phyloP scores from a whole-genome alignment of 2,113 vertebrate genomes.

The Forbesichthys agassizii region DNA sequence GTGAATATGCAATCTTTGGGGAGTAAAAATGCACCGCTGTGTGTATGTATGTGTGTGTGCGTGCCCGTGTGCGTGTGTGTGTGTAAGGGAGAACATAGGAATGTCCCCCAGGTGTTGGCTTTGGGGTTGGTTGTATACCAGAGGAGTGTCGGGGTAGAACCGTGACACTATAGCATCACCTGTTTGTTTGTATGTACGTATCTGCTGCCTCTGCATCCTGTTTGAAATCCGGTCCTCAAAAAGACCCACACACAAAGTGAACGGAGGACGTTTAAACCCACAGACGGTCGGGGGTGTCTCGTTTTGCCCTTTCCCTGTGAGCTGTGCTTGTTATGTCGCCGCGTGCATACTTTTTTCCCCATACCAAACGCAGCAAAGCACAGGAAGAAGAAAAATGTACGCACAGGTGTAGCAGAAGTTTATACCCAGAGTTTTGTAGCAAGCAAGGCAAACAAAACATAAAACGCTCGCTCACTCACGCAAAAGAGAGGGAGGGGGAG shows the following conservation, averaged over 20 bases:
- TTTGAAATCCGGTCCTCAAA: constrained; percentile 16
- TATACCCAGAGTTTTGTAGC: constrained; percentile 61
- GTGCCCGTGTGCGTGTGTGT: constrained; percentile 31
- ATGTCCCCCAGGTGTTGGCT: constrained; percentile 66
- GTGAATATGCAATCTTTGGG: constrained; percentile 63
- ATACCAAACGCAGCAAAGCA: constrained; percentile 42
- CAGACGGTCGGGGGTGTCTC: constrained; percentile 43
- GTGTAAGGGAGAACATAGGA: constrained; percentile 57
- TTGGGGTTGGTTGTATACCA: constrained; percentile 4
- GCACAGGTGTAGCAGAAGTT: constrained; percentile 59
- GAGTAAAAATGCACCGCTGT: constrained; percentile 62
- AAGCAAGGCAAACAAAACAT: constrained; percentile 68
- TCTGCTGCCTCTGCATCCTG: background rate
- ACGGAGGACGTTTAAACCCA: constrained; percentile 38
- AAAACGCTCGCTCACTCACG: constrained; percentile 45
- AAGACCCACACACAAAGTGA: constrained; percentile 7
- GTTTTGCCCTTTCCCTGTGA: constrained; percentile 26
- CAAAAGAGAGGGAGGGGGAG: constrained; percentile 39
- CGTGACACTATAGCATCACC: constrained; percentile 16
- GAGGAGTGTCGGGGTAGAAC: constrained; percentile 19
- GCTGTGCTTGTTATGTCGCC: constrained; percentile 31
- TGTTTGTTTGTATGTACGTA: constrained; percentile 14
- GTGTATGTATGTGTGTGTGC: constrained; percentile 12
- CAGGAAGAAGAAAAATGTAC: constrained; percentile 10
- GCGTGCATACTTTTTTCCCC: constrained; percentile 36